Percentiles rank a stretch among this genome's conserved stretches.
Conservation (phyloP, 2,797 vertebrate species). For the Merluccius polli region DNA sequence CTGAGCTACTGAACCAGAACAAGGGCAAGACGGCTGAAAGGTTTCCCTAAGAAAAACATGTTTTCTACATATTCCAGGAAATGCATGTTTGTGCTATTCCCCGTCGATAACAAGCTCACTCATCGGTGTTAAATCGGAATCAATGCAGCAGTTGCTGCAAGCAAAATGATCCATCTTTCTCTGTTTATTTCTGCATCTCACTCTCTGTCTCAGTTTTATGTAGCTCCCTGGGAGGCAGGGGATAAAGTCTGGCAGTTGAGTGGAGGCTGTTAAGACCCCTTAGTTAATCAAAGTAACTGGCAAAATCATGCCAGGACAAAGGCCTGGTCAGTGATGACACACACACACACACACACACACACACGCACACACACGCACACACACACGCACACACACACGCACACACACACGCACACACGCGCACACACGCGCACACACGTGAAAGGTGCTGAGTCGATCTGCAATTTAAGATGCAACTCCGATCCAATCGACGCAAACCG, state of each 20-base stretch:
- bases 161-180: slow-evolving; percentile 2
- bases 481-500: too few relatives aligned
- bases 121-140: neutral
- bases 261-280: slow-evolving; percentile 35
- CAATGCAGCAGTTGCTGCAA: slow-evolving; percentile 10
- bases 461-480: too few relatives aligned
- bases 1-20: neutral
- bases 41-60: neutral
- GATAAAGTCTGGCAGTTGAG: slow-evolving; percentile 38
- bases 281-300: slow-evolving; percentile 39
- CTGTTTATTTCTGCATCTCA: slow-evolving; percentile 6
- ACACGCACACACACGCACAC: neutral
- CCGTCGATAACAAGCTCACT: neutral
- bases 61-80: too few relatives aligned
- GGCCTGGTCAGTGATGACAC: slow-evolving; percentile 24
- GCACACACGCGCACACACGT: neutral
- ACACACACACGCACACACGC: slow-evolving; percentile 1
- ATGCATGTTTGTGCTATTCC: neutral
- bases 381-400: slow-evolving; percentile 2
- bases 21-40: neutral
- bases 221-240: slow-evolving; percentile 25
- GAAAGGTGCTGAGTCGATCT: too few relatives aligned
- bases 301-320: slow-evolving; percentile 44
- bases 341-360: neutral
- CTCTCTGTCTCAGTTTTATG: slow-evolving; percentile 23